Base-by-base conservation (phyloP, 1,140 invertebrate species). In the Bombus confusus region DNA sequence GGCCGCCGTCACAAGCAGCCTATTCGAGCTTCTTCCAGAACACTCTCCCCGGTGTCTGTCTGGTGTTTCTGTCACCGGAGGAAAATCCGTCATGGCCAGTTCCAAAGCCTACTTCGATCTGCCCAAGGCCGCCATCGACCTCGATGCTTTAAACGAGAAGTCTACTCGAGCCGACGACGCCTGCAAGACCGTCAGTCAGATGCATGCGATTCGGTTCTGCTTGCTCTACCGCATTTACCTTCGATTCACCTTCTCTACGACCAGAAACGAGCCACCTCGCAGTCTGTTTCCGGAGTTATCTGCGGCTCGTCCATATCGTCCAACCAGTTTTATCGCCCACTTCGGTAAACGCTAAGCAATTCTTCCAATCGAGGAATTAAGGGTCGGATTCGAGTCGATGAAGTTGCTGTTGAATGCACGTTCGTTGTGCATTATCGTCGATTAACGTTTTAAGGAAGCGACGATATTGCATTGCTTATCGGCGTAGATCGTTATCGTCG, bases 181-280 rank as follows among this genome's bases (percentile, higher is more conserved):
- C 87, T 88, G 86, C 91, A 89, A 89, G 90, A 92, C 90, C 92
- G 93, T 94, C 93, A 94, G 89, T 94, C 93, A 94, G 89, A 91
- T 83, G 86, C 93, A 94, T 59, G 57, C 86, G 69, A 57, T 28
- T 74, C 87, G 52, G 22, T 39, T 28, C 41, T 37, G 83, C 83
- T 86, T 66, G 73, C 80, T 86, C 87, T 37, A n/a, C 78, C 80
- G 85, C 85, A 74, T 89, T 89, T 84, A 80, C 73, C 76, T 87
- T 81, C 84, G 80, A 89, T 89, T 88, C 52, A 47, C 73, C 79
- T 66, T 47, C 31, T 68, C 28, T 74, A 34, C 73, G 64, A 31
- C 59, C 73, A 79, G 66, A 71, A 80, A 80, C 86, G 37, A 87
- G 66, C 87, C 73, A 75, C 71, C 39, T 41, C 43, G 39, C 78